phyloP scores from a whole-genome alignment of 2,888 invertebrate species.

The Synergus umbraculus region DNA sequence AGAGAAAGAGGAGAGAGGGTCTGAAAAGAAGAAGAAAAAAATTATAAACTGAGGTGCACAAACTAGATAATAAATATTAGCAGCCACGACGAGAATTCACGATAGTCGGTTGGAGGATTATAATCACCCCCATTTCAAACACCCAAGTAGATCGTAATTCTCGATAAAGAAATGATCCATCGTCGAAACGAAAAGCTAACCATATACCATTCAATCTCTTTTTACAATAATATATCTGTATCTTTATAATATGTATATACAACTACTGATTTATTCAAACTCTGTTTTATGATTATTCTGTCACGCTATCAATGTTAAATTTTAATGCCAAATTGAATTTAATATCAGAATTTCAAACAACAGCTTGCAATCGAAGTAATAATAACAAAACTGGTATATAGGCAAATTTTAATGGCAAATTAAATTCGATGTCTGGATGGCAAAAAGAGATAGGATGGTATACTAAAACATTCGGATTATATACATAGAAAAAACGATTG shows the following conservation, averaged over 20 bases:
- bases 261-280: conserved; percentile 22
- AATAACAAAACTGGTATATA: conserved; percentile 36
- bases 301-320: conserved; percentile 31
- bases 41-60: conserved; percentile 72
- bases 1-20: neutral
- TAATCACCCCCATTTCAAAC: no score
- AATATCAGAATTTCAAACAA: conserved; percentile 39
- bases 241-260: neutral
- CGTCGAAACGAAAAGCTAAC: neutral
- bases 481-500: no score
- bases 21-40: conserved; percentile 60
- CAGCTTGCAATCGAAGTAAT: conserved; percentile 45
- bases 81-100: conserved; percentile 66
- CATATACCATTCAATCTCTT: neutral
- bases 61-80: conserved; percentile 76
- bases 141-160: no score
- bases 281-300: conserved; percentile 26
- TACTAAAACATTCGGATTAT: neutral
- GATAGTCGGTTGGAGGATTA: conserved; percentile 10
- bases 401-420: conserved; percentile 34
- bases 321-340: conserved; percentile 41
- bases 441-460: conserved; percentile 31
- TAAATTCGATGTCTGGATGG: conserved; percentile 42
- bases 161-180: no score
- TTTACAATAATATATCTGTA: neutral